Evolutionary conservation across 1,140 invertebrate genomes (phyloP).

Genomic region (Saccostrea echinata): DNA sequence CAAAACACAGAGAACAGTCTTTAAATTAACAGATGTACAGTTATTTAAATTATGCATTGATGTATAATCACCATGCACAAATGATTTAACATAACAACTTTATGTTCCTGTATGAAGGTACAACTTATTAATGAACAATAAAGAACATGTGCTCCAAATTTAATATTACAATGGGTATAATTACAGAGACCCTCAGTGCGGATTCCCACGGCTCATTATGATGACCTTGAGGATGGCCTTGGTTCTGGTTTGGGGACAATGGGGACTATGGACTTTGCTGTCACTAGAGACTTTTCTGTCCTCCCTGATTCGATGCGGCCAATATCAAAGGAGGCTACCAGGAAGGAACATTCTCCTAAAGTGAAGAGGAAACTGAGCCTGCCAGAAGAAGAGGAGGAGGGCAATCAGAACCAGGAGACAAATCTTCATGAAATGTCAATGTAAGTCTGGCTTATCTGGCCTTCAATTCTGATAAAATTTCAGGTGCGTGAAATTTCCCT

Average conservation of each 20-base stretch:
- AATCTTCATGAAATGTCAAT: slow-evolving; percentile 78
- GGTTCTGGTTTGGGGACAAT: slow-evolving; percentile 50
- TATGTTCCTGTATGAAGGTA: too few relatives aligned
- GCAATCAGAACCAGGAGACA: slow-evolving; percentile 64
- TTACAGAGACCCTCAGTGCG: slow-evolving; percentile 60
- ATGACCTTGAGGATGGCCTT: slow-evolving; percentile 65
- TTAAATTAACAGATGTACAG: not conserved
- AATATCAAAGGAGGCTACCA: slow-evolving; percentile 39
- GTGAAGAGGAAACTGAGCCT: slow-evolving; percentile 64
- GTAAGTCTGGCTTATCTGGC: slow-evolving; percentile 66
- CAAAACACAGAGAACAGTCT: not conserved
- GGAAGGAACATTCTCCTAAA: slow-evolving; percentile 64
- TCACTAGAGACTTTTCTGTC: slow-evolving; percentile 68
- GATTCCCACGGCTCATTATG: slow-evolving; percentile 62
- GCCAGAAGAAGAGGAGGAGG: slow-evolving; percentile 46
- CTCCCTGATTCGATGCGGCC: slow-evolving; percentile 55
- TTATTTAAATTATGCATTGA: not conserved
- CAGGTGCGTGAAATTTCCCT: too few relatives aligned
- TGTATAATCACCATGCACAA: not conserved
- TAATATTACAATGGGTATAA: not conserved
- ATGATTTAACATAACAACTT: not conserved
- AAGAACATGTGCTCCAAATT: too few relatives aligned
- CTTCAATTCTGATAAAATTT: not conserved
- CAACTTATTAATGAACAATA: too few relatives aligned
- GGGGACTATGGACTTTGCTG: slow-evolving; percentile 70